Evolutionary conservation across 2,888 invertebrate species (phyloP).

Genomic region (Stenchaetothrips biformis): DNA sequence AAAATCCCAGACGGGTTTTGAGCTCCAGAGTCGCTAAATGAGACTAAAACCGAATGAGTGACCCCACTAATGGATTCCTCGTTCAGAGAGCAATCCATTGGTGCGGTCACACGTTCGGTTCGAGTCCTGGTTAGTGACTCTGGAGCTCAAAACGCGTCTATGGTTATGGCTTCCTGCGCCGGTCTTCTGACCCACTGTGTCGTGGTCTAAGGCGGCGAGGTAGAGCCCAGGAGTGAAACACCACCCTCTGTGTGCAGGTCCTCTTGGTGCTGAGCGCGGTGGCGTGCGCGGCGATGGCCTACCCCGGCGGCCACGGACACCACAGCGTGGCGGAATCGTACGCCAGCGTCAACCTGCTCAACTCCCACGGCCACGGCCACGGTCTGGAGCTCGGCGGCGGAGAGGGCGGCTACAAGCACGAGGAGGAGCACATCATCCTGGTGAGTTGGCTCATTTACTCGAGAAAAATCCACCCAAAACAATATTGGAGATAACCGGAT

Average conservation of each 20-base stretch:
- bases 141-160: too few species aligned
- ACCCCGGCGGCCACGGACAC: slow-evolving; percentile 2
- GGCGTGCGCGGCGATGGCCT: not conserved
- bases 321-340: slow-evolving; percentile 9
- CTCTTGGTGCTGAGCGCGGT: not conserved
- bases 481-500: too few species aligned
- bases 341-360: slow-evolving; percentile 10
- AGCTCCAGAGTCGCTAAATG: too few species aligned
- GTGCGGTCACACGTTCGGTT: too few species aligned
- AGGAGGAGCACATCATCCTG: slow-evolving; percentile 2
- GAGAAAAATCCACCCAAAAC: too few species aligned
- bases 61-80: too few species aligned
- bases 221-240: not conserved
- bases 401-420: not conserved
- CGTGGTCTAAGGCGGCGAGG: not conserved
- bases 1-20: too few species aligned
- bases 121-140: too few species aligned
- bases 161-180: too few species aligned
- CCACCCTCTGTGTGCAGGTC: not conserved
- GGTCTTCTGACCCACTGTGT: too few species aligned
- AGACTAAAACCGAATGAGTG: too few species aligned
- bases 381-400: not conserved
- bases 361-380: not conserved
- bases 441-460: not conserved
- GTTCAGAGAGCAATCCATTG: too few species aligned